Conservation (phyloP, 2,113 vertebrate species). For the Rhizomys pruinosus region DNA sequence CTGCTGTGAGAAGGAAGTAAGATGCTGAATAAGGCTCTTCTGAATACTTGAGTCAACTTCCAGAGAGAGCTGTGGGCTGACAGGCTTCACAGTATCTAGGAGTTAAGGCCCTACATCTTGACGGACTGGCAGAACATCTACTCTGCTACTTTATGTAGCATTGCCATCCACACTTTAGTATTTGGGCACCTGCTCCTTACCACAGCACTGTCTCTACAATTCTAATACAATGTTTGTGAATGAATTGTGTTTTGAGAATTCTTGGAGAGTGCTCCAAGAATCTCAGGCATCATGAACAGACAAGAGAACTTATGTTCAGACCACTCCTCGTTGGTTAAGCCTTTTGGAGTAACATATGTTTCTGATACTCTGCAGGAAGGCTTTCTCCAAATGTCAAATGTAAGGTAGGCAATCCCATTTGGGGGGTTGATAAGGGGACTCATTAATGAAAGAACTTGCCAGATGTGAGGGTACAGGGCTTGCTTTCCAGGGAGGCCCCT, state of each 20-base stretch:
- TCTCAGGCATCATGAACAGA: background rate
- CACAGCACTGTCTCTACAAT: background rate
- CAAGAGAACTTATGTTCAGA: background rate
- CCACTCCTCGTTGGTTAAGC: background rate
- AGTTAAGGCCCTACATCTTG: background rate
- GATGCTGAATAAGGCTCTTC: background rate
- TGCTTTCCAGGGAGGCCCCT: background rate
- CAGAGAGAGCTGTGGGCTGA: background rate
- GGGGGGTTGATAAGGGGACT: background rate
- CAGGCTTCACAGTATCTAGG: background rate
- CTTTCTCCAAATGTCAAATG: background rate
- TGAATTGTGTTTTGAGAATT: background rate
- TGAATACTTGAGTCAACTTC: background rate
- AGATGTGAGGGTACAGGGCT: background rate
- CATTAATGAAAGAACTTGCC: background rate
- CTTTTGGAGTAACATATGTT: background rate
- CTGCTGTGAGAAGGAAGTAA: rapidly evolving
- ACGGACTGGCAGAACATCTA: rapidly evolving
- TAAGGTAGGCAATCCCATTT: too few species aligned
- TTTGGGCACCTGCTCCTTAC: background rate
- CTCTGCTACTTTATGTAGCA: background rate
- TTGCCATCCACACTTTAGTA: background rate
- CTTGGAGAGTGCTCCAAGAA: background rate
- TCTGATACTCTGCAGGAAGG: rapidly evolving
- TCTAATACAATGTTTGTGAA: background rate